Base-by-base conservation (phyloP, 1,140 invertebrate genomes). In the Danaus plexippus region DNA sequence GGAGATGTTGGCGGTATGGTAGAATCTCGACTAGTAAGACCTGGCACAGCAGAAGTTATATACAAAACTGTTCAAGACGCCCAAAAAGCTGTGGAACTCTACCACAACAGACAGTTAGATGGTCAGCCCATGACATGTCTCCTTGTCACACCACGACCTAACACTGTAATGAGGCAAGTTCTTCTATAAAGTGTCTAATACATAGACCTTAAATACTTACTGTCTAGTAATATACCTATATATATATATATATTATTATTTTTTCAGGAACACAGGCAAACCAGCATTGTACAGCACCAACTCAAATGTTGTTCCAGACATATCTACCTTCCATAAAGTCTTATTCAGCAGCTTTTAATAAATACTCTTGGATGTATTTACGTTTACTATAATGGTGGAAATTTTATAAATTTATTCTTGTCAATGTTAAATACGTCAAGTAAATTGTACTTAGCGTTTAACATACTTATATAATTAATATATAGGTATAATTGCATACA, bases 1-100 rank as follows among this genome's bases (percentile, higher is more conserved):
- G 95, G 95, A 73, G 95, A 96, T 74, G 93, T 98, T 57, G 96
- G 96, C 9, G 92, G 94, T 47, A 89, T 98, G 71, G 85, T 95
- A 43, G 92, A 93, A 61, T 95, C 95, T 2, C 90, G 92, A 66
- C 88, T 97, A 66, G 91, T 97, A n/a, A 91, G 95, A 51, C 91
- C 92, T 5, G 96, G 96, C 6, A 93, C 92, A 9, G 96, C 96
- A 0, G 95, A 97, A 88, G 95, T 97, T 9, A 93, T 97, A 63
- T 98, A 96, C 76, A 92, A 94, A 67, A 92, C 91, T 43, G 83
- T 94, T 52, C 92, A 94, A 62, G 94, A 97, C 88, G 96, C 96
- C 45, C 90, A 94, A 57, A 92, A 92, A 79, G 96, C 96, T 22
- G 94, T 97, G 8, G 94, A 97, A 68, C 92, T 94, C 43, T 98